These are phyloP conservation scores for Sacculina carcini DNA, from an alignment of 2,888 invertebrate species.

Conservation along the genomic window DNA sequence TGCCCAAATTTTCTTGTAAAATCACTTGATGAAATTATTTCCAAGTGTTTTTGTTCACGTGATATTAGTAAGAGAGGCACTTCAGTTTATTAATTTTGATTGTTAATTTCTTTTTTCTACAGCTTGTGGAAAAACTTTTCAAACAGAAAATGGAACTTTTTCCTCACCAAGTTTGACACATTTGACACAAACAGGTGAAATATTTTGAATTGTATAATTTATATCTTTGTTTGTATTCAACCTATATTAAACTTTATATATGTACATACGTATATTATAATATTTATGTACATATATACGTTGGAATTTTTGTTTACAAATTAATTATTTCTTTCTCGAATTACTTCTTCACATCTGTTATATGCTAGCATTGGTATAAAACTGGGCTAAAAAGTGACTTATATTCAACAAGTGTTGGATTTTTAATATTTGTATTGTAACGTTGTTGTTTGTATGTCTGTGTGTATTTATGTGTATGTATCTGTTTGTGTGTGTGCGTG, in stretches of 20 bases:
- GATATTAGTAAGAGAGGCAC: neutral
- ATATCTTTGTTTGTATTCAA: no score
- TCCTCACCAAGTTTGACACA: neutral
- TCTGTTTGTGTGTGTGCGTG: neutral
- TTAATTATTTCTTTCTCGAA: no score
- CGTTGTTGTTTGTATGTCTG: neutral
- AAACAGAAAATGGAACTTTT: neutral
- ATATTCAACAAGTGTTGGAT: slow-evolving; percentile 2
- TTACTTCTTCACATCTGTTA: no score
- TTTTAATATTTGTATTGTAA: slow-evolving; percentile 4
- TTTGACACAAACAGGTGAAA: no score
- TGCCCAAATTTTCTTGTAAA: no score
- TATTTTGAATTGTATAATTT: no score
- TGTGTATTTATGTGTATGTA: no score
- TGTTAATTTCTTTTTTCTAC: no score
- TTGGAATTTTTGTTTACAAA: slow-evolving; percentile 5
- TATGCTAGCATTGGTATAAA: no score
- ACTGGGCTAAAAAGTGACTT: no score
- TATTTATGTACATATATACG: slow-evolving; percentile 9
- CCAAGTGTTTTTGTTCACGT: neutral
- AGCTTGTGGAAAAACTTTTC: no score
- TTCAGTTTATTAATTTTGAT: no score
- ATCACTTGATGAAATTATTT: neutral
- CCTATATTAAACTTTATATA: slow-evolving; percentile 3
- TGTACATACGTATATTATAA: slow-evolving; percentile 8